Percentiles rank a stretch among this genome's conserved stretches.
These are phyloP conservation scores for Tinamus guttatus DNA, from an alignment of 2,113 vertebrate genomes.

Conservation along the genomic window DNA sequence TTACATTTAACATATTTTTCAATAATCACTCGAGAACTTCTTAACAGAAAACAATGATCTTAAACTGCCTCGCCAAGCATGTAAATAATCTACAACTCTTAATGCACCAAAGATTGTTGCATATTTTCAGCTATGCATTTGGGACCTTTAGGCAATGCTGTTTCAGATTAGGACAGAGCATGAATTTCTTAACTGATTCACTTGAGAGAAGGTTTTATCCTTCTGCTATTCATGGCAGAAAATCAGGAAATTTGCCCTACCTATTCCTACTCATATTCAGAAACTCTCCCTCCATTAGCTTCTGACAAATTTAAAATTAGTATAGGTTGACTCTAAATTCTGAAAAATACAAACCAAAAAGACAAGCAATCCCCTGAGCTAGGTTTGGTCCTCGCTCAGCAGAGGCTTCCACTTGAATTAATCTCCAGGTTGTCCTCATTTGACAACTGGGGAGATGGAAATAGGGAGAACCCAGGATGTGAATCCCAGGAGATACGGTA, in stretches of 20 bases:
- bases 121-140: slow-evolving; percentile 66
- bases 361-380: background rate
- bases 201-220: slow-evolving; percentile 60
- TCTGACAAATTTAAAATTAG: slow-evolving; percentile 46
- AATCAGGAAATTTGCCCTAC: slow-evolving; percentile 58
- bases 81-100: slow-evolving; percentile 53
- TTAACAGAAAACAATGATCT: slow-evolving; percentile 67
- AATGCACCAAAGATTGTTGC: slow-evolving; percentile 33
- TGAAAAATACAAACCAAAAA: background rate
- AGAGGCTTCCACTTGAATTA: background rate
- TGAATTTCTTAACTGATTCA: slow-evolving; percentile 65
- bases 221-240: slow-evolving; percentile 58
- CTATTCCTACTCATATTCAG: slow-evolving; percentile 36
- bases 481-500: background rate
- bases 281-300: background rate
- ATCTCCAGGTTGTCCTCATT: background rate
- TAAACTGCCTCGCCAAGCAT: slow-evolving; percentile 67
- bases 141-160: slow-evolving; percentile 68
- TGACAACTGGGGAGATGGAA: background rate
- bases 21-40: slow-evolving; percentile 73
- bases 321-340: background rate
- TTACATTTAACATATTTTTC: slow-evolving; percentile 71
- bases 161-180: slow-evolving; percentile 73
- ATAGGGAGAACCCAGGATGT: background rate
- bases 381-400: background rate